These are phyloP conservation scores for Gryllus bimaculatus DNA, from an alignment of 1,140 invertebrate genomes.

Conservation along the genomic window DNA sequence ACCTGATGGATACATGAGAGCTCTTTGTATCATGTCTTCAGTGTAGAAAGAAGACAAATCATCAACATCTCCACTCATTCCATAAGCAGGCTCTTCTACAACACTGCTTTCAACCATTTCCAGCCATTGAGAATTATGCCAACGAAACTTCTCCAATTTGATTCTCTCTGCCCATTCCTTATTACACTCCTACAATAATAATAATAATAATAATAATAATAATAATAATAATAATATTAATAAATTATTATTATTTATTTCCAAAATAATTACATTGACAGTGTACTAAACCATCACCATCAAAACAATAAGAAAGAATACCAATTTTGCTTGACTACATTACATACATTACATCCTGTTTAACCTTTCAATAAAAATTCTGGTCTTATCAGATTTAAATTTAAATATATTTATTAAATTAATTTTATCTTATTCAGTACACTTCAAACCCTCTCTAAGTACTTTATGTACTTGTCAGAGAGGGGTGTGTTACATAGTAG, in stretches of 20 bases:
- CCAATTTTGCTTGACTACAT: too few species aligned
- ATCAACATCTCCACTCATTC: conserved; percentile 28
- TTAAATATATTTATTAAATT: too few species aligned
- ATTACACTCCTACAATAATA: conserved; percentile 57
- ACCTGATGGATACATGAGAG: conserved; percentile 56
- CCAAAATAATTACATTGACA: neutral
- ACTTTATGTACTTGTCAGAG: too few species aligned
- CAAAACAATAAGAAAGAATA: too few species aligned
- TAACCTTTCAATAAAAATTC: too few species aligned
- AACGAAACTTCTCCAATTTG: conserved; percentile 87
- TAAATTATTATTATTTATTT: conserved; percentile 11
- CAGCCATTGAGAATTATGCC: conserved; percentile 96
- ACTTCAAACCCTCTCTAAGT: too few species aligned
- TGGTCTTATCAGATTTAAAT: too few species aligned
- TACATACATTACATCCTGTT: too few species aligned
- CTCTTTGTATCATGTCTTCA: conserved; percentile 58
- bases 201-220: neutral
- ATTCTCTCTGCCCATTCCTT: conserved; percentile 85
- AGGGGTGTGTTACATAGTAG: too few species aligned
- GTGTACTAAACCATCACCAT: neutral
- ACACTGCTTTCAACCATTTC: conserved; percentile 76
- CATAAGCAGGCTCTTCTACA: conserved; percentile 15
- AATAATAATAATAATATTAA: neutral
- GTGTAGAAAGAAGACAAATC: conserved; percentile 60
- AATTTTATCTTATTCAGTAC: too few species aligned